Evolutionary conservation across 2,797 vertebrate species (phyloP).

Genomic region (Gymnoscopelus microlampas): DNA sequence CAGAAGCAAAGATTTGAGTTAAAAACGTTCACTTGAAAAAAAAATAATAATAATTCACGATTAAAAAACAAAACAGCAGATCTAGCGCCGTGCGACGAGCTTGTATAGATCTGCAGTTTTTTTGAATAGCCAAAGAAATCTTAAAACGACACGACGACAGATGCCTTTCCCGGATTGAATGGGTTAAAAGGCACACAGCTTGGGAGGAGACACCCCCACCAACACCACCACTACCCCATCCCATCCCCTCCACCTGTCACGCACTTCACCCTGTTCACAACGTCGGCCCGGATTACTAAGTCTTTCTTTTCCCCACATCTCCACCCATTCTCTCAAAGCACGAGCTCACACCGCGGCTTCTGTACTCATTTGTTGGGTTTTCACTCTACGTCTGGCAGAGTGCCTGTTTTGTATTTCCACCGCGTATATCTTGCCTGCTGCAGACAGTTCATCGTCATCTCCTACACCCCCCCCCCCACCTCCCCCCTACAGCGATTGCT

Average conservation of each 20-base stretch:
- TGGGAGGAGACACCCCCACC: conserved; percentile 36
- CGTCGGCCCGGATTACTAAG: conserved; percentile 52
- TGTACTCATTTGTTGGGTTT: conserved; percentile 35
- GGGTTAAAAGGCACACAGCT: conserved; percentile 43
- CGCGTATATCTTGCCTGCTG: conserved; percentile 25
- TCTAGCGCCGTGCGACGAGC: too few species aligned
- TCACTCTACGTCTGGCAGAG: conserved; percentile 11
- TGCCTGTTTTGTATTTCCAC: conserved; percentile 34
- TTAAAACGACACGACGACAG: too few species aligned
- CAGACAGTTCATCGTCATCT: conserved; percentile 33
- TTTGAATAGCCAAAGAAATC: too few species aligned
- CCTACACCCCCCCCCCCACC: neutral
- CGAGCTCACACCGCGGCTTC: conserved; percentile 14
- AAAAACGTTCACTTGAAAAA: too few species aligned
- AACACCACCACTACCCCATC: neutral
- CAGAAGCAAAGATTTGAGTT: too few species aligned
- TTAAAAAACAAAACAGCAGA: too few species aligned
- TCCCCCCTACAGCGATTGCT: neutral
- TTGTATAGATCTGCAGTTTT: too few species aligned
- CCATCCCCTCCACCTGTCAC: conserved; percentile 68
- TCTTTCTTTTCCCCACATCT: conserved; percentile 15
- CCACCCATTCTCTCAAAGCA: conserved; percentile 10
- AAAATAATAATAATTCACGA: too few species aligned
- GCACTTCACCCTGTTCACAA: conserved; percentile 43
- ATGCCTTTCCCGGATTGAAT: too few species aligned